Evolutionary conservation across 2,888 invertebrate species (phyloP).

Genomic region (Tortricodes alternella): DNA sequence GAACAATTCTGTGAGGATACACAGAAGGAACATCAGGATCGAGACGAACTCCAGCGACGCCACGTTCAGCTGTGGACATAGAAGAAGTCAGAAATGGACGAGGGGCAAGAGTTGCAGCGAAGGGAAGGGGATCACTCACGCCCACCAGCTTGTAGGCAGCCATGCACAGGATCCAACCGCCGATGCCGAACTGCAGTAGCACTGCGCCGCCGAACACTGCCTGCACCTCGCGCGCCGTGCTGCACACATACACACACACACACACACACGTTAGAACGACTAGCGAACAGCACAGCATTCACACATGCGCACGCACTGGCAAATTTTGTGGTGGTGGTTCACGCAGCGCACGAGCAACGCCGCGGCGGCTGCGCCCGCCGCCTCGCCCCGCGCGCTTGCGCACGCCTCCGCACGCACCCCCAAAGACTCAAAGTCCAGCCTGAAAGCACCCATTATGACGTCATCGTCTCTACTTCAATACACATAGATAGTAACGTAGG

Average conservation of each 20-base stretch:
- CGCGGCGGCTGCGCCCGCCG: conserved; percentile 36
- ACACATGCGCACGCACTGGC: conserved; percentile 48
- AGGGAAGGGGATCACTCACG: conserved; percentile 46
- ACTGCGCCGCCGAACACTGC: conserved; percentile 64
- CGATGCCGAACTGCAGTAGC: conserved; percentile 67
- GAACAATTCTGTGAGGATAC: conserved; percentile 80
- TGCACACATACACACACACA: conserved; percentile 34
- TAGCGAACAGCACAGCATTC: background rate
- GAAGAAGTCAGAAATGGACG: background rate
- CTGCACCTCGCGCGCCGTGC: conserved; percentile 53
- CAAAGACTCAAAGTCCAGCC: conserved; percentile 48
- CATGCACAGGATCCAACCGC: conserved; percentile 76
- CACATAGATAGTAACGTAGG: background rate
- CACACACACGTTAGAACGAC: background rate
- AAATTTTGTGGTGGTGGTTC: conserved; percentile 56
- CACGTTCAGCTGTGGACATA: conserved; percentile 50
- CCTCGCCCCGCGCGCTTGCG: conserved; percentile 37
- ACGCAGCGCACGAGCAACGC: conserved; percentile 51
- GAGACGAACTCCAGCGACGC: conserved; percentile 75
- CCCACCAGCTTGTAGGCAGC: conserved; percentile 70
- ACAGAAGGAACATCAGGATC: conserved; percentile 76
- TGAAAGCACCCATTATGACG: conserved; percentile 37
- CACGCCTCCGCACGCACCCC: conserved; percentile 39
- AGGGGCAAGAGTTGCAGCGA: too few relatives aligned
- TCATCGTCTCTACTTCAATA: background rate